Conservation (phyloP, 2,888 invertebrate species). For the Sinhomidia bicolor region DNA sequence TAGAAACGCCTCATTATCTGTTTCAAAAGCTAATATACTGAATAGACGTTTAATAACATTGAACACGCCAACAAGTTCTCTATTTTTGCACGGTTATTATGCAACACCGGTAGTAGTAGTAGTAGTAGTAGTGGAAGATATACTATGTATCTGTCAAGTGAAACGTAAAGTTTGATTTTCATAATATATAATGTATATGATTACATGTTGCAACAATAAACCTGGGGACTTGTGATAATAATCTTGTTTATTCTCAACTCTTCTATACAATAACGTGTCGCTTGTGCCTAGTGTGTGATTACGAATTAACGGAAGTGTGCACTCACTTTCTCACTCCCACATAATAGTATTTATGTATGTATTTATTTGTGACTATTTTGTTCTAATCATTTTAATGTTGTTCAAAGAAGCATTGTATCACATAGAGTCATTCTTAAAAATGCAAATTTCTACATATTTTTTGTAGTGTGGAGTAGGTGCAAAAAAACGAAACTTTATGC, state of each 20-base stretch:
- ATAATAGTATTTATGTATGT: not conserved
- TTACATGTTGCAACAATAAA: conserved; percentile 8
- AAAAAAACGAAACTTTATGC: not conserved
- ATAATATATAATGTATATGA: not conserved
- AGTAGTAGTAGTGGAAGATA: conserved; percentile 35
- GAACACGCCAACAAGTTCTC: not conserved
- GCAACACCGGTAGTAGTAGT: conserved; percentile 60
- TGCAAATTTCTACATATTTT: not conserved
- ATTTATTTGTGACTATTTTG: not conserved
- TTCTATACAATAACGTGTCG: not conserved
- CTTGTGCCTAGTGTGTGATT: not conserved
- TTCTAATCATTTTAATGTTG: not conserved
- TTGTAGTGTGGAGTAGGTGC: not conserved
- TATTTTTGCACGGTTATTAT: conserved; percentile 1
- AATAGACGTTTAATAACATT: not conserved
- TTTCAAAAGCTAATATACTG: not conserved
- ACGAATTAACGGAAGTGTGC: conserved; percentile 5
- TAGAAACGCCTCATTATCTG: not conserved
- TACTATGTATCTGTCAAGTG: not conserved
- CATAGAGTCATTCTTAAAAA: not conserved
- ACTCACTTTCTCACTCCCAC: conserved; percentile 1
- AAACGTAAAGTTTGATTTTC: conserved; percentile 1
- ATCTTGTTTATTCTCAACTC: not conserved
- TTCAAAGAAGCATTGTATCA: not conserved
- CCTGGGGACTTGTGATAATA: not conserved